These are phyloP conservation scores for Trachops cirrhosus DNA, from an alignment of 2,797 vertebrate genomes.

Conservation along the genomic window DNA sequence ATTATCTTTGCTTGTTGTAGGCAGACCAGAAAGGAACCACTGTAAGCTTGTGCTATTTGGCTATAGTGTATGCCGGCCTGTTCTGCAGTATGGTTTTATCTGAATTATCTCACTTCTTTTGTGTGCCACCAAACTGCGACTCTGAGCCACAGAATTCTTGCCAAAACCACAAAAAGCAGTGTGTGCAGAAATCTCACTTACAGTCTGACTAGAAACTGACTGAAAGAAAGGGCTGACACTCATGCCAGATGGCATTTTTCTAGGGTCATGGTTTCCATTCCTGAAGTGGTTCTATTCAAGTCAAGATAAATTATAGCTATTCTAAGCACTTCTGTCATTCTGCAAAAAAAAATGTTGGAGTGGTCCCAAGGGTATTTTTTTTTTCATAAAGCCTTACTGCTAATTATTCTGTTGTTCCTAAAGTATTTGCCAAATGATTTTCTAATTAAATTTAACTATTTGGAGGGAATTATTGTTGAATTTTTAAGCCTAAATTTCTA, in stretches of 20 bases:
- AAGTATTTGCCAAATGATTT: slow-evolving; percentile 4
- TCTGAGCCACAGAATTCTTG: background rate
- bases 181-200: background rate
- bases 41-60: background rate
- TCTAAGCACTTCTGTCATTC: background rate
- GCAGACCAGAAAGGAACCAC: background rate
- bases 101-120: background rate
- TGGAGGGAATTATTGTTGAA: background rate
- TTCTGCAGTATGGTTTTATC: background rate
- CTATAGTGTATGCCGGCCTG: background rate
- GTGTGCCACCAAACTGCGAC: background rate
- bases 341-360: background rate
- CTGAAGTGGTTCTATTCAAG: background rate
- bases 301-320: slow-evolving; percentile 4
- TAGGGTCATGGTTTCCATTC: background rate
- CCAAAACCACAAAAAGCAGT: background rate
- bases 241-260: background rate
- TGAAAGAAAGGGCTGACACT: background rate
- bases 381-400: background rate
- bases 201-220: background rate
- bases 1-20: background rate
- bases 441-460: slow-evolving; percentile 36
- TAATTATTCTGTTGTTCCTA: background rate
- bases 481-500: slow-evolving; percentile 10
- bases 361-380: background rate